These are phyloP conservation scores for Oreochromis spilurus DNA, from an alignment of 2,113 vertebrate species.

Conservation along the genomic window DNA sequence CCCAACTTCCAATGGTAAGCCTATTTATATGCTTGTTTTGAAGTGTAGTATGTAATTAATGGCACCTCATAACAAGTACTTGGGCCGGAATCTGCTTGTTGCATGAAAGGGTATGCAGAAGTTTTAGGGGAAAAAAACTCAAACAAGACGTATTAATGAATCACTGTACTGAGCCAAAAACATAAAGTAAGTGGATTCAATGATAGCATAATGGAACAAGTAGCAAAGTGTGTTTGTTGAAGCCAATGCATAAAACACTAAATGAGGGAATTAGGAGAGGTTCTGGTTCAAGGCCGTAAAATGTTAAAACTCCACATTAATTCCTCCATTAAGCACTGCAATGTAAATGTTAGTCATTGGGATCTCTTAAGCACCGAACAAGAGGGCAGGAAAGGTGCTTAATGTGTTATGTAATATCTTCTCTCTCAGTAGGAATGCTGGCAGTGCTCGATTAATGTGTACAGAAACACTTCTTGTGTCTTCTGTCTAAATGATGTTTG, in stretches of 20 bases:
- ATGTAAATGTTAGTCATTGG: background rate
- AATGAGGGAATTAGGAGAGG: background rate
- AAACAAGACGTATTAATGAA: background rate
- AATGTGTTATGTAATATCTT: conserved; percentile 24
- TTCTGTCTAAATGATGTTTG: background rate
- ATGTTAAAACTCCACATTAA: background rate
- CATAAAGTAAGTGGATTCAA: background rate
- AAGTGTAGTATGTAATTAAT: background rate
- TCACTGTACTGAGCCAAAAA: background rate
- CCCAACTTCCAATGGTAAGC: background rate
- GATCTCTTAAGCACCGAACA: conserved; percentile 18
- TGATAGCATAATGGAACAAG: background rate
- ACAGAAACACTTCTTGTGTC: background rate
- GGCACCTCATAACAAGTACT: background rate
- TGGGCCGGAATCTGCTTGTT: background rate
- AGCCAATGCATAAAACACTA: background rate
- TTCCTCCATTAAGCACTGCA: conserved; percentile 1
- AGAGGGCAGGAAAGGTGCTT: conserved; percentile 7
- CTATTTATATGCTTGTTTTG: background rate
- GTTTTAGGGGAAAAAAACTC: background rate
- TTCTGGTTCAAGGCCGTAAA: background rate
- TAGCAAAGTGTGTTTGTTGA: background rate
- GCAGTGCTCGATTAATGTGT: background rate
- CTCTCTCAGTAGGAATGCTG: background rate
- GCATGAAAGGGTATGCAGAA: background rate